phyloP scores from a whole-genome alignment of 2,888 invertebrate genomes.

The Drosophila fulvimacula region DNA sequence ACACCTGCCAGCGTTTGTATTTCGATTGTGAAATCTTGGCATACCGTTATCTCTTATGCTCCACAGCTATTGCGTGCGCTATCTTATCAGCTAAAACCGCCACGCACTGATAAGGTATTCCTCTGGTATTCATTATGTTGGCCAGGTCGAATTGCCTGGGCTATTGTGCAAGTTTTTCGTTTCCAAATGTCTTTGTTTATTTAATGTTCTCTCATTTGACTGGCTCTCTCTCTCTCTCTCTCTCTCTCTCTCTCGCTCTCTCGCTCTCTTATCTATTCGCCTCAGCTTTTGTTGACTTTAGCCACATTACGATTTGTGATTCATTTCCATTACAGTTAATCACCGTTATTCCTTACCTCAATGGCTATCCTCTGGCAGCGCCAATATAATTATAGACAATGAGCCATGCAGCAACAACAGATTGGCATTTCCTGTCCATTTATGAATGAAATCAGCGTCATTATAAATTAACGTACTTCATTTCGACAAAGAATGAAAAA shows the following conservation, averaged over 20 bases:
- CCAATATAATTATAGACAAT: constrained; percentile 68
- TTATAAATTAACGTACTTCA: constrained; percentile 33
- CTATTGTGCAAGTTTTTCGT: constrained; percentile 63
- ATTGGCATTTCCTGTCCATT: constrained; percentile 58
- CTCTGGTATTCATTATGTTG: constrained; percentile 41
- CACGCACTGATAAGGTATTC: constrained; percentile 69
- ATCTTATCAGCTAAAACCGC: constrained; percentile 56
- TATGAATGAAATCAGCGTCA: constrained; percentile 57
- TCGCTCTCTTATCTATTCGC: not conserved
- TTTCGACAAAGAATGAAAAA: constrained; percentile 58
- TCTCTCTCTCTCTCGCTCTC: not conserved
- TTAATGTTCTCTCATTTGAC: constrained; percentile 38
- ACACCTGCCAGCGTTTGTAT: constrained; percentile 55
- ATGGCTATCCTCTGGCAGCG: constrained; percentile 23
- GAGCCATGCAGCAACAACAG: constrained; percentile 55
- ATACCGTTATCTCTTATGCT: constrained; percentile 60
- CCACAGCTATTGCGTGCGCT: constrained; percentile 23
- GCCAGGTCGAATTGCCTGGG: constrained; percentile 8
- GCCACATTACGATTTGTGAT: constrained; percentile 61
- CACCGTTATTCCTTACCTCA: constrained; percentile 49
- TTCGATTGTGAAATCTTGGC: constrained; percentile 72
- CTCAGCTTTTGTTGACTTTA: constrained; percentile 49
- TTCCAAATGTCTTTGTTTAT: constrained; percentile 55
- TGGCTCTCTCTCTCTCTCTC: not conserved
- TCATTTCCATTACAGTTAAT: constrained; percentile 71